phyloP scores from a whole-genome alignment of 2,797 vertebrate genomes.

The Eulemur albifrons region DNA sequence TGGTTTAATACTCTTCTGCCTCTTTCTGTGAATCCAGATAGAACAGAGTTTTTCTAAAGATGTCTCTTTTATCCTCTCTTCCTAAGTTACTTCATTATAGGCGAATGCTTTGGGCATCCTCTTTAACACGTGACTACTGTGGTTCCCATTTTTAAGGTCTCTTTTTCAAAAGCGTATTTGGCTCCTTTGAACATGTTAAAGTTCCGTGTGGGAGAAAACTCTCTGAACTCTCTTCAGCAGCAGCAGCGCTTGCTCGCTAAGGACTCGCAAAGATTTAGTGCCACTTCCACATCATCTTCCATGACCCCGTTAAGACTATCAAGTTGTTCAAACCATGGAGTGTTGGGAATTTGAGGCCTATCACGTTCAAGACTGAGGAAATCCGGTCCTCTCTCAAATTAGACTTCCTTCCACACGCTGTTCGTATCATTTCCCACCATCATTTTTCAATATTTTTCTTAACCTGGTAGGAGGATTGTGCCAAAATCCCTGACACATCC shows the following conservation, averaged over 20 bases:
- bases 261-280: background rate
- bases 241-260: background rate
- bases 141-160: background rate
- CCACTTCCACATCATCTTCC: background rate
- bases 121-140: background rate
- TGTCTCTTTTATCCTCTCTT: background rate
- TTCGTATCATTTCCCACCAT: background rate
- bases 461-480: background rate
- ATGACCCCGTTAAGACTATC: constrained; percentile 24
- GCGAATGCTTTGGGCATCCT: background rate
- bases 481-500: background rate
- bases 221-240: background rate
- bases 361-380: constrained; percentile 49
- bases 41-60: background rate
- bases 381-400: background rate
- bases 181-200: background rate
- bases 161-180: background rate
- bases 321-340: background rate
- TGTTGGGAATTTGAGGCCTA: constrained; percentile 12
- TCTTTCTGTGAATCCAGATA: background rate
- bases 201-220: background rate
- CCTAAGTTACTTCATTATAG: background rate
- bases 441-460: constrained; percentile 45
- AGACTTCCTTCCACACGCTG: background rate
- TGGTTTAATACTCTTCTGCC: background rate